These are phyloP conservation scores for Theretra japonica DNA, from an alignment of 2,888 invertebrate genomes.

Conservation along the genomic window DNA sequence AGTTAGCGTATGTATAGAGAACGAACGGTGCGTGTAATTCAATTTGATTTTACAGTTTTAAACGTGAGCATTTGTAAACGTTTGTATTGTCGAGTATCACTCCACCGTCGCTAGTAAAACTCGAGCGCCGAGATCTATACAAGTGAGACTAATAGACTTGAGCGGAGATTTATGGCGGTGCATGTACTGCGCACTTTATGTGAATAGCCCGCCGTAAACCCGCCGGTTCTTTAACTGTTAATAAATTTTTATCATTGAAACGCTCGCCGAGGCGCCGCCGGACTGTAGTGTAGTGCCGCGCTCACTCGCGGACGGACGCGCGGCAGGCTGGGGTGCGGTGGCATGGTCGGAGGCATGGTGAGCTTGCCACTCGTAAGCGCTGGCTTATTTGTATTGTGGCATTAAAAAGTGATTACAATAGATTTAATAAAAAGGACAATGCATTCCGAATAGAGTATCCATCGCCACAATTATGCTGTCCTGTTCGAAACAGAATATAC, in stretches of 20 bases:
- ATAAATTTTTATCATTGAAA: constrained; percentile 79
- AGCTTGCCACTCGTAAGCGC: constrained; percentile 58
- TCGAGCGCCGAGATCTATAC: constrained; percentile 53
- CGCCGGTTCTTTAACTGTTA: constrained; percentile 74
- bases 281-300: constrained; percentile 43
- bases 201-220: constrained; percentile 72
- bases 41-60: constrained; percentile 61
- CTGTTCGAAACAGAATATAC: too few species aligned
- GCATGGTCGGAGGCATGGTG: constrained; percentile 53
- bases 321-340: constrained; percentile 20
- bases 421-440: too few species aligned
- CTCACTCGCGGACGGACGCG: constrained; percentile 43
- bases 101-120: constrained; percentile 58
- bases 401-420: too few species aligned
- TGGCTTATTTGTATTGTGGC: neutral
- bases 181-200: constrained; percentile 69
- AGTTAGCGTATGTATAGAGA: constrained; percentile 42
- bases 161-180: constrained; percentile 70
- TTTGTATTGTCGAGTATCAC: constrained; percentile 54
- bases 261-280: constrained; percentile 50
- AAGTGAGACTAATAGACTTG: constrained; percentile 86
- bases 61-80: constrained; percentile 59
- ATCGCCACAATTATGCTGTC: too few species aligned
- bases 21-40: constrained; percentile 53
- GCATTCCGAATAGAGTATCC: too few species aligned